Percentiles rank a stretch among this genome's conserved stretches.
Evolutionary conservation across 2,797 vertebrate species (phyloP).

Genomic region (Lithobates sylvaticus): DNA sequence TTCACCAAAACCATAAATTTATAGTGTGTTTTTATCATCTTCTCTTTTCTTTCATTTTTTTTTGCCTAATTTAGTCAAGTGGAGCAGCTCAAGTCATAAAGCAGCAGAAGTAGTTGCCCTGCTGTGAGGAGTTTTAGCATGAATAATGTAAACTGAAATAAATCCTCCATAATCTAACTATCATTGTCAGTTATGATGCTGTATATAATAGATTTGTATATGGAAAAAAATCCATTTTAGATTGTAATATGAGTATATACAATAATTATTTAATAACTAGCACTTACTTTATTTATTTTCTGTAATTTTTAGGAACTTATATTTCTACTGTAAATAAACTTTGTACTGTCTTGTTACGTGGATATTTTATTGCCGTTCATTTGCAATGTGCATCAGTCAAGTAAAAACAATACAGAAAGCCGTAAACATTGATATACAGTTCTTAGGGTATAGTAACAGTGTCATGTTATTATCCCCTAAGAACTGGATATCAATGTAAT

Average conservation of each 20-base stretch:
- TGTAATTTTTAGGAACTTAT: not conserved
- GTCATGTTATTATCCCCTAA: no score
- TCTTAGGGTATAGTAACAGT: no score
- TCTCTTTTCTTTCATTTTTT: conserved; percentile 17
- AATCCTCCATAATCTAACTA: not conserved
- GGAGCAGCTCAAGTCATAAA: conserved; percentile 11
- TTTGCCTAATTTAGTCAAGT: conserved; percentile 6
- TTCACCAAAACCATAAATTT: not conserved
- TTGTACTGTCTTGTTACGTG: not conserved
- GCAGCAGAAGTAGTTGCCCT: conserved; percentile 7
- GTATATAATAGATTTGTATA: no score
- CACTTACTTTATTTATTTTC: not conserved
- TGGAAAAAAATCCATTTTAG: not conserved
- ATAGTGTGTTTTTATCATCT: not conserved
- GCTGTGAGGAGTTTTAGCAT: conserved; percentile 34
- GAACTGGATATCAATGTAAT: no score
- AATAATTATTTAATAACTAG: not conserved
- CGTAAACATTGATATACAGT: no score
- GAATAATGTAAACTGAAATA: conserved; percentile 45
- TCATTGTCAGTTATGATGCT: conserved; percentile 2
- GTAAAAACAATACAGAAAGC: no score
- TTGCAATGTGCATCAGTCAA: no score
- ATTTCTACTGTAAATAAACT: not conserved
- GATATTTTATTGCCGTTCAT: not conserved
- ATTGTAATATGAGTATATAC: not conserved